These are phyloP conservation scores for Xiphorhynchus elegans DNA, from an alignment of 2,113 vertebrate species.

Conservation along the genomic window DNA sequence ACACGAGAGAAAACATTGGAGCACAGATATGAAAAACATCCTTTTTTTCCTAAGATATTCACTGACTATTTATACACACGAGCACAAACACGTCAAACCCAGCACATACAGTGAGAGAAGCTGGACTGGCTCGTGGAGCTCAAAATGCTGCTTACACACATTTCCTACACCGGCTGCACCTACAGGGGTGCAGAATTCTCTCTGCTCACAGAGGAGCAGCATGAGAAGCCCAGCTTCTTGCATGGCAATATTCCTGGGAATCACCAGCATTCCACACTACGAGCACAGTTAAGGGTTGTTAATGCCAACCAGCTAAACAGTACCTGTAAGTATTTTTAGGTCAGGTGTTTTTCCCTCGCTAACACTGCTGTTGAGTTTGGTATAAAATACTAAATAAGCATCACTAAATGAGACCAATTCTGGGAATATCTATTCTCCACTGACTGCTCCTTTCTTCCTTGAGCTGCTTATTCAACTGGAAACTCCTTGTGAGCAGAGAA, in stretches of 20 bases:
- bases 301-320: not conserved
- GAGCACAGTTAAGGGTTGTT: not conserved
- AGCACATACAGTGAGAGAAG: not conserved
- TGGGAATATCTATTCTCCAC: not conserved
- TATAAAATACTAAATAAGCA: not conserved
- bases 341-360: not conserved
- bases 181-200: not conserved
- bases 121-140: not conserved
- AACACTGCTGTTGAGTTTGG: not conserved
- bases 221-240: not conserved
- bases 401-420: not conserved
- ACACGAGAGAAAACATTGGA: not conserved
- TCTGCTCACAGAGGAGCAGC: not conserved
- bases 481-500: not conserved
- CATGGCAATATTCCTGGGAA: not conserved
- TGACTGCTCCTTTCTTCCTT: not conserved
- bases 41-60: not conserved
- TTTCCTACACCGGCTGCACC: accelerated
- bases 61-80: not conserved
- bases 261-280: not conserved
- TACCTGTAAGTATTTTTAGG: not conserved
- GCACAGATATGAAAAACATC: accelerated
- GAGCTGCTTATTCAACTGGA: not conserved
- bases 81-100: not conserved
- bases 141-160: not conserved